Evolutionary conservation across 2,797 vertebrate genomes (phyloP).

Genomic region (Argyrosomus regius): DNA sequence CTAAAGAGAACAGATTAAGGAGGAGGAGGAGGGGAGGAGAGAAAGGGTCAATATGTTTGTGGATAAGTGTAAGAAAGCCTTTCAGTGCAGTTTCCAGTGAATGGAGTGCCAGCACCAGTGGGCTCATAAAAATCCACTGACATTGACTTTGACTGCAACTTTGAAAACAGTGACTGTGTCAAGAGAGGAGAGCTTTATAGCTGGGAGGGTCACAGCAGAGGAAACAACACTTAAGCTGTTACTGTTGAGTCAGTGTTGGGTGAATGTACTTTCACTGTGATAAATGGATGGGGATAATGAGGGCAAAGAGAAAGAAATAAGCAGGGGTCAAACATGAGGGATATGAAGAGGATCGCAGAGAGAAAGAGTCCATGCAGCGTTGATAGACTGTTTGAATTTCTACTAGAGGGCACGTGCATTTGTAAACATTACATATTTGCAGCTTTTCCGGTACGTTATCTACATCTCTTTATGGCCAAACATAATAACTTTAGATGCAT

Average conservation of each 20-base stretch:
- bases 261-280: conserved; percentile 41
- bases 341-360: conserved; percentile 30
- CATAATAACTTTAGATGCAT: conserved; percentile 24
- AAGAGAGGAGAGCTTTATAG: conserved; percentile 44
- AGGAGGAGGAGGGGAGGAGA: conserved; percentile 51
- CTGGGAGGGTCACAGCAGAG: conserved; percentile 31
- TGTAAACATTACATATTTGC: conserved; percentile 19
- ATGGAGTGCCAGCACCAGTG: conserved; percentile 71
- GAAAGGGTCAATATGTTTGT: conserved; percentile 73
- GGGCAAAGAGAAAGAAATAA: conserved; percentile 39
- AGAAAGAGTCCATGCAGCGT: conserved; percentile 22
- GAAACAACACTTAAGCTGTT: conserved; percentile 48
- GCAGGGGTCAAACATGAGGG: conserved; percentile 40
- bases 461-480: conserved; percentile 13
- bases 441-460: conserved; percentile 12
- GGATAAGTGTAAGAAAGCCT: conserved; percentile 62
- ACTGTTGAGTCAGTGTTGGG: conserved; percentile 50
- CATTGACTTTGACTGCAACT: conserved; percentile 54
- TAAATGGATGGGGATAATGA: conserved; percentile 50
- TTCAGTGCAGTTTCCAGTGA: conserved; percentile 54
- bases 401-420: conserved; percentile 36
- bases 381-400: conserved; percentile 15
- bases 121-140: conserved; percentile 72
- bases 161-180: conserved; percentile 56
- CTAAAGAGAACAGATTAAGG: conserved; percentile 86